Base-by-base conservation (phyloP, 1,140 invertebrate species). In the Pentalonia nigronervosa region DNA sequence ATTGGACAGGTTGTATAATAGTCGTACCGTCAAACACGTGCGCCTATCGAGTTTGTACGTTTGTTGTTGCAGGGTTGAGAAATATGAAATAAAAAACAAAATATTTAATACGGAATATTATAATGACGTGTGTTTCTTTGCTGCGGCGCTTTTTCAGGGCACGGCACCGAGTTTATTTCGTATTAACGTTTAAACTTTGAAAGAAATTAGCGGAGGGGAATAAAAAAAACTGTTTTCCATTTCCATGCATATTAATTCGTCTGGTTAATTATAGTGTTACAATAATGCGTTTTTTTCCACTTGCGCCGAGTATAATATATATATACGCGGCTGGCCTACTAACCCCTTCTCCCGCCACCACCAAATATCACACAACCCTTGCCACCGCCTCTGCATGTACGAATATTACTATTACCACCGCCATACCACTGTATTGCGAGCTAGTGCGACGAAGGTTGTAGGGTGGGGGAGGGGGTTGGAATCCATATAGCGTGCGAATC, bases 211-310 rank as follows among this genome's bases (percentile, higher is more conserved):
- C 23, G 50, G 34, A 23, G 87, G 48, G 25, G 9, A 41, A 25
- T 86, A 47, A 67, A 83, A 50, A 84, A 84, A 34, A 92, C 76
- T 81, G 60, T 76, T 91, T 76, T 81, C 45, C 67, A 76, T 76
- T 91, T 92, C 41, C 81, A 92, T 92, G 91, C 91, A 92, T 91
- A 91, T 91, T 91, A 91, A 91, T 92, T 92, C 76, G 91, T 83
- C 47, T 53, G 81, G 67, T 84, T 92, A 92, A 83, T 83, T 92
- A 92, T 92, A 84, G 76, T 84, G 67, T 92, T 92, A 83, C 48
- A 84, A 92, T 92, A 92, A 92, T 92, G 91, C 48, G 76, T 92
- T 92, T 92, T 84, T 83, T 47, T 21, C n/a, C 91, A 41, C 30
- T 50, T 25, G 17, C 47, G 14, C 30, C 14, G 30, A n/a, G 30